A percentile compares a stretch with the other conserved stretches of the same genome.
Conservation (phyloP, 2,113 vertebrate species). For the Ranitomeya imitator region DNA sequence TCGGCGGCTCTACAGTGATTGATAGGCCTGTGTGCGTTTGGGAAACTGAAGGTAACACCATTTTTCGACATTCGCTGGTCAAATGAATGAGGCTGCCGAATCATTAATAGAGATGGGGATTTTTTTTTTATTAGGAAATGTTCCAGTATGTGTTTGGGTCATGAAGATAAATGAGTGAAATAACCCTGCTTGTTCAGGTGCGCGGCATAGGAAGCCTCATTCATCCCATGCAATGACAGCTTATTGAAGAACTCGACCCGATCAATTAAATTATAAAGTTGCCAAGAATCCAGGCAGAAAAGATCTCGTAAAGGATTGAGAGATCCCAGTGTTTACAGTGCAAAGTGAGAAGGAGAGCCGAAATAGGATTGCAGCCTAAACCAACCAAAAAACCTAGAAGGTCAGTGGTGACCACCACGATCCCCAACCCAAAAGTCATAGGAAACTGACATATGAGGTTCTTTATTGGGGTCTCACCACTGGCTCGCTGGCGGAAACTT, state of each 20-base stretch:
- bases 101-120: slow-evolving; percentile 20
- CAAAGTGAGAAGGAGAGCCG: not conserved
- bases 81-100: not conserved
- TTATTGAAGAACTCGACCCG: not conserved
- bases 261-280: not conserved
- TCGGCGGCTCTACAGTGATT: not conserved
- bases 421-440: too few relatives aligned
- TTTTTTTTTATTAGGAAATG: not conserved
- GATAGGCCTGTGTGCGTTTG: not conserved
- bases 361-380: not conserved
- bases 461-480: too few relatives aligned
- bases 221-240: not conserved
- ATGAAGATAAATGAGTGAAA: slow-evolving; percentile 37
- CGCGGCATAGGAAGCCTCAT: not conserved
- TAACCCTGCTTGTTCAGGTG: not conserved
- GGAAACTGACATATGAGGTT: too few relatives aligned
- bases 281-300: not conserved
- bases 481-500: too few relatives aligned
- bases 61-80: not conserved
- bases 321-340: not conserved
- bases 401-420: too few relatives aligned
- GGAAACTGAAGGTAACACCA: not conserved
- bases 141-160: not conserved
- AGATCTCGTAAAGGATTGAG: not conserved
- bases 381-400: too few relatives aligned